Evolutionary conservation across 2,113 vertebrate species (phyloP).

Genomic region (Bombycilla garrulus): DNA sequence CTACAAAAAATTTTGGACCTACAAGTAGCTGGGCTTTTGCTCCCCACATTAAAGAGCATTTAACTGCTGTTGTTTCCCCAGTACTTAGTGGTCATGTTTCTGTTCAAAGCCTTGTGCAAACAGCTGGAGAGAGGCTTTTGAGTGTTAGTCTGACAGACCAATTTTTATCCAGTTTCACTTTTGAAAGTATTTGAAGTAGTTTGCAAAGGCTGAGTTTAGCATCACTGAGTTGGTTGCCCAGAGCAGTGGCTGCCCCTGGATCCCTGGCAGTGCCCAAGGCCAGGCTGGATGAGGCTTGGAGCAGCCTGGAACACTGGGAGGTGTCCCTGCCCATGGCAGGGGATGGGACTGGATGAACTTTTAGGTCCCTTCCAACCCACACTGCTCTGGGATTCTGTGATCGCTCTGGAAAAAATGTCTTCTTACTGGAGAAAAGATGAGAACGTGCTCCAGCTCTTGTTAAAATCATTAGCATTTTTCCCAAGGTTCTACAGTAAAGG

Average conservation of each 20-base stretch:
- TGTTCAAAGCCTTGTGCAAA: neutral
- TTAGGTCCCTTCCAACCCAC: neutral
- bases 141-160: neutral
- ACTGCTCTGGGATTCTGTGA: neutral
- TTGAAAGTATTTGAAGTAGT: neutral
- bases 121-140: neutral
- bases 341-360: accelerated
- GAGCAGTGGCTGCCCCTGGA: neutral
- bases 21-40: neutral
- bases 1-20: neutral
- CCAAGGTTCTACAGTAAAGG: neutral
- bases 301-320: accelerated
- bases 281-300: accelerated
- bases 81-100: neutral
- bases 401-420: neutral
- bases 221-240: neutral
- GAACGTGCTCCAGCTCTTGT: accelerated
- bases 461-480: neutral
- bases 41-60: neutral
- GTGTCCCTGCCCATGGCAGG: neutral
- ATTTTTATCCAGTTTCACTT: neutral
- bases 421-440: neutral
- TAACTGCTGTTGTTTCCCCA: neutral
- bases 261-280: neutral
- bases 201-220: neutral